A percentile compares a stretch with the other conserved stretches of the same genome.
These are phyloP conservation scores for Montipora efflorescens DNA, from an alignment of 64 coral and sea anemone species.

Conservation along the genomic window DNA sequence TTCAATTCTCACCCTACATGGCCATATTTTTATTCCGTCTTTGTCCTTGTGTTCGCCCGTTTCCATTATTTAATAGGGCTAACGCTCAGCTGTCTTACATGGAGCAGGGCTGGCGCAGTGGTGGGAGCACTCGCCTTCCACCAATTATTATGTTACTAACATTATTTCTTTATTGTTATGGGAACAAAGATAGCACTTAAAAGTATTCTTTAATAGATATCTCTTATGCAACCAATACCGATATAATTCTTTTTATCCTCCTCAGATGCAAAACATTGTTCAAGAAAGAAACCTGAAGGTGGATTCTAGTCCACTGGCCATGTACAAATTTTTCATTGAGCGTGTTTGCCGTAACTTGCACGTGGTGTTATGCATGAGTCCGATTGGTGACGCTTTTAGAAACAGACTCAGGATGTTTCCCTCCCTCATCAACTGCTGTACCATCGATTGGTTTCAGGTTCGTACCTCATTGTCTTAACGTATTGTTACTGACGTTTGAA, in stretches of 20 bases:
- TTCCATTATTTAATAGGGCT: no score
- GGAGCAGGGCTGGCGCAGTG: no score
- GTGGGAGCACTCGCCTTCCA: no score
- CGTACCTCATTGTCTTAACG: neutral
- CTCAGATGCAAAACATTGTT: slow-evolving; percentile 92
- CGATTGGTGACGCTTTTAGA: slow-evolving; percentile 95
- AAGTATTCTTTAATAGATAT: no score
- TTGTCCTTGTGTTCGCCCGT: no score
- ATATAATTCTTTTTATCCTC: neutral
- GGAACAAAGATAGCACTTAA: no score
- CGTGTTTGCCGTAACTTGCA: slow-evolving; percentile 91
- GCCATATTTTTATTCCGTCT: no score
- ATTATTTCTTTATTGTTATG: no score
- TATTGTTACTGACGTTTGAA: neutral
- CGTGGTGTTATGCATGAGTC: slow-evolving; percentile 95
- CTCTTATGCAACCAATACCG: no score
- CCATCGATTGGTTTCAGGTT: slow-evolving; percentile 99
- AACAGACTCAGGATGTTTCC: slow-evolving; percentile 97
- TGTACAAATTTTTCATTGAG: slow-evolving; percentile 99
- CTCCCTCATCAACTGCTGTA: slow-evolving; percentile 97
- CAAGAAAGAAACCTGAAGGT: slow-evolving; percentile 94
- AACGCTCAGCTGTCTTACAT: no score
- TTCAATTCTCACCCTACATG: no score
- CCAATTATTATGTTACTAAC: no score
- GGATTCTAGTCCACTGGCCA: slow-evolving; percentile 94